Percentiles rank a stretch among this genome's conserved stretches.
phyloP scores from a whole-genome alignment of 2,797 vertebrate species.

The Anabacerthia variegaticeps region DNA sequence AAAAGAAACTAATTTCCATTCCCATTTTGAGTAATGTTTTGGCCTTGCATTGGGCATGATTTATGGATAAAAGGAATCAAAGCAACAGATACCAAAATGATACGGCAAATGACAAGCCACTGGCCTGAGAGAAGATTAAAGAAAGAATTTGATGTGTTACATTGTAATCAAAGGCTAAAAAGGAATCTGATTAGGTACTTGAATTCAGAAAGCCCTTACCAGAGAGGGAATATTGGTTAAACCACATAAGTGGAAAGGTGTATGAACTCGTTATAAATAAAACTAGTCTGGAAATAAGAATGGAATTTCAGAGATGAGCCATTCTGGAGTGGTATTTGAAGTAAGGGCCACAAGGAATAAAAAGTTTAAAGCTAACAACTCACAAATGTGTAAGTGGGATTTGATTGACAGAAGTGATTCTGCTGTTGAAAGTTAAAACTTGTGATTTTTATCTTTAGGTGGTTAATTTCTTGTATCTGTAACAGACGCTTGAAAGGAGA shows the following conservation, averaged over 20 bases:
- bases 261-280: neutral
- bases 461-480: conserved; percentile 13
- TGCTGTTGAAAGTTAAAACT: neutral
- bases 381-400: neutral
- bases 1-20: neutral
- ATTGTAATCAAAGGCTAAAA: neutral
- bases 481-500: conserved; percentile 15
- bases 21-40: neutral
- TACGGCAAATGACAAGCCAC: neutral
- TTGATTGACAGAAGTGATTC: neutral
- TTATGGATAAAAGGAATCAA: neutral
- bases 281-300: neutral
- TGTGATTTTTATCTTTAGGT: conserved; percentile 14
- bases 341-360: neutral
- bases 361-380: neutral
- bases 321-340: neutral
- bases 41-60: neutral
- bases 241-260: neutral
- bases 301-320: neutral
- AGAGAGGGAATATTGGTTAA: neutral
- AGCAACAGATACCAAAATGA: neutral
- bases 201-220: neutral
- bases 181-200: neutral
- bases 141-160: neutral
- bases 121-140: neutral